Conservation (phyloP, 2,797 vertebrate species). For the Chelon auratus region DNA sequence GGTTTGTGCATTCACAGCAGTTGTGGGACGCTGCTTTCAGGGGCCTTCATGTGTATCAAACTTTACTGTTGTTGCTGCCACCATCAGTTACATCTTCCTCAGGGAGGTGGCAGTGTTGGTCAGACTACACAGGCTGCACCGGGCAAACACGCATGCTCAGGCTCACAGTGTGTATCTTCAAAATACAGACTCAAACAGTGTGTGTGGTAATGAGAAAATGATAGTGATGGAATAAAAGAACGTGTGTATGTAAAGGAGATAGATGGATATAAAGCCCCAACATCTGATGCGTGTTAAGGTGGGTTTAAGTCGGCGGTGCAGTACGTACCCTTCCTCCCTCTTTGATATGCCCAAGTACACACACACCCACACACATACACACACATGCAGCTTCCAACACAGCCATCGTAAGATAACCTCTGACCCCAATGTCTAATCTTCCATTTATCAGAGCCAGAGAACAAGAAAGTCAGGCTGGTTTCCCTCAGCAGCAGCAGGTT, state of each 20-base stretch:
- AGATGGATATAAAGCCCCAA: constrained; percentile 51
- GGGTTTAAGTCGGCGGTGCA: constrained; percentile 51
- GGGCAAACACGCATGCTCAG: constrained; percentile 28
- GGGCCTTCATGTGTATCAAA: neutral
- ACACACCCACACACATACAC: constrained; percentile 6
- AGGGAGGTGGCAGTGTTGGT: constrained; percentile 83
- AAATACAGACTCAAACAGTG: constrained; percentile 1
- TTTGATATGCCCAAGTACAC: constrained; percentile 45
- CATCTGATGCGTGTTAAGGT: constrained; percentile 64
- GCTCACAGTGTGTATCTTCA: constrained; percentile 8
- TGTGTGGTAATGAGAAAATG: constrained; percentile 3
- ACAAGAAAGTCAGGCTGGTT: constrained; percentile 22
- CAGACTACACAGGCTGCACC: constrained; percentile 56
- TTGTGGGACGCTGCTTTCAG: neutral
- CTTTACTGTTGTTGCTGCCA: neutral
- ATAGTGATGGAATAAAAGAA: constrained; percentile 13
- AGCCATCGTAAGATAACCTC: constrained; percentile 71
- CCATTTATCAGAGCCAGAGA: constrained; percentile 47
- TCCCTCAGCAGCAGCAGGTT: constrained; percentile 38
- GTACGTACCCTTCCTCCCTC: constrained; percentile 30
- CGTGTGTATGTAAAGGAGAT: constrained; percentile 24
- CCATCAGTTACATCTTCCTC: constrained; percentile 69
- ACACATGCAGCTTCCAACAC: constrained; percentile 38
- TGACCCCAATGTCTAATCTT: constrained; percentile 62
- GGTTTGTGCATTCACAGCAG: neutral